Evolutionary conservation across 1,140 invertebrate species (phyloP), one percentile per base, ranked within the genome.

Genomic region (Arion vulgaris): DNA sequence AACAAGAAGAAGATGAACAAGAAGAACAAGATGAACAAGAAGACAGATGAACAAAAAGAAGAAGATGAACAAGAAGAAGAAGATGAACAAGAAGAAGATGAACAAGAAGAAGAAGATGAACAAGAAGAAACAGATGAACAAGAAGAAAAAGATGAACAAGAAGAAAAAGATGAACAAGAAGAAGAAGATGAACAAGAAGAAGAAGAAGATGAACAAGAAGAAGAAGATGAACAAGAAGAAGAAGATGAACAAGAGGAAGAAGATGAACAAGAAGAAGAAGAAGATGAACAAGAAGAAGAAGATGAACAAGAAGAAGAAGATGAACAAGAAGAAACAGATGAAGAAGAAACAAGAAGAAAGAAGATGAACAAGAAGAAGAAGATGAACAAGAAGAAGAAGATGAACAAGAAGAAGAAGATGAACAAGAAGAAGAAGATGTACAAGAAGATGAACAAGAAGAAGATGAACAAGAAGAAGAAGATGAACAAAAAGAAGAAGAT

Each of bases 1-100:
- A 69, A 69, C 11, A 69, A 69, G n/a, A 69, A 69, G 34, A 28
- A 69, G 66, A 36, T 11, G 66, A 69, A 69, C 9, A 36, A 69
- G 34, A 69, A 69, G 66, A 32, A 36, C 9, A 28, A 32, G 66
- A 32, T 11, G 66, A 32, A 28, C 7, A 69, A 36, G 66, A 69
- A 32, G 34, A 36, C 66, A 28, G 34, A 69, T 9, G 34, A 36
- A 28, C 7, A 36, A 32, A 26, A 69, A 36, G 34, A 69, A 32
- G 66, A 28, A 36, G 66, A 32, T 11, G 66, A 69, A 69, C 11
- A 32, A 32, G 66, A 28, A 69, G 45, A 49, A 49, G 45, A 49
- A 49, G 45, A 49, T 11, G 45, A 49, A 49, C 9, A 49, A 49
- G 45, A 69, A 69, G n/a, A 28, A 28, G 66, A 32, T 9, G 66